Conservation (phyloP, 1,140 invertebrate genomes). For the Pogonus chalceus region DNA sequence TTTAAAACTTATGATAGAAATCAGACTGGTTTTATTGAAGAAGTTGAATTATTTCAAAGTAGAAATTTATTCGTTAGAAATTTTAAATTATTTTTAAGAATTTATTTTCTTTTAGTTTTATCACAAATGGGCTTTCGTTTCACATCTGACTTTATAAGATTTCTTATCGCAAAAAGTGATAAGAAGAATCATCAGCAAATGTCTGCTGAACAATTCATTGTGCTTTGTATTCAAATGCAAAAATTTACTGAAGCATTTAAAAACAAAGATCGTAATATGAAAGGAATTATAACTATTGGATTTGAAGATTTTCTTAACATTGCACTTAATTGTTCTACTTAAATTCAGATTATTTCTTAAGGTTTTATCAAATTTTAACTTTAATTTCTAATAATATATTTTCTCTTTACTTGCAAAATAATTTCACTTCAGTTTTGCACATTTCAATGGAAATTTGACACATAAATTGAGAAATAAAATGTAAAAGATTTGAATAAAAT, state of each 20-base stretch:
- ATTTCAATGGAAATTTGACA: no score
- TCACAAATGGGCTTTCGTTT: conserved; percentile 84
- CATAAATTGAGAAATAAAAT: no score
- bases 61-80: conserved; percentile 18
- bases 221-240: conserved; percentile 77
- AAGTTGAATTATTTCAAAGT: conserved; percentile 66
- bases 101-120: conserved; percentile 48
- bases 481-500: no score
- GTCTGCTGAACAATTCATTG: conserved; percentile 80
- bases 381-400: no score
- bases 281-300: conserved; percentile 63
- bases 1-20: conserved; percentile 76
- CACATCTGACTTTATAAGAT: conserved; percentile 63
- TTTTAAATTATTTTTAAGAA: conserved; percentile 4
- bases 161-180: conserved; percentile 60
- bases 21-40: conserved; percentile 73
- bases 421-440: no score
- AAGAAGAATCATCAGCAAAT: conserved; percentile 48
- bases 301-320: conserved; percentile 80
- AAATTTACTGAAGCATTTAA: conserved; percentile 77
- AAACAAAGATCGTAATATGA: conserved; percentile 58
- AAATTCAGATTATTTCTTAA: no score
- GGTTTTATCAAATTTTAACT: no score
- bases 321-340: conserved; percentile 59
- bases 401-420: no score